Evolutionary conservation across 2,113 vertebrate species (phyloP), one percentile per base, ranked within the genome.

Genomic region (Heliornis fulica): DNA sequence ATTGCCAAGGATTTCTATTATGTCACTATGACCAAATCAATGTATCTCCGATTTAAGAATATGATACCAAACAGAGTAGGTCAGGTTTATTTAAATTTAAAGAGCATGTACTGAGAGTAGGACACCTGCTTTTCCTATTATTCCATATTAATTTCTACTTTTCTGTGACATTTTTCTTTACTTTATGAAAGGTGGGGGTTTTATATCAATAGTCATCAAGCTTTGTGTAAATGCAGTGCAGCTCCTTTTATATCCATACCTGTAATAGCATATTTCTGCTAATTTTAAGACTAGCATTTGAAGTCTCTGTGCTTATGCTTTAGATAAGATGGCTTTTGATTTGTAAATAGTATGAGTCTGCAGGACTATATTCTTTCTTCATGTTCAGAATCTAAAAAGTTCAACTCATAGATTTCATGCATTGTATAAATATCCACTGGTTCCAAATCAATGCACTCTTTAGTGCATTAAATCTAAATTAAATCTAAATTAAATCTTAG

Each of bases 401-500:
- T 91, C 31, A 82, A 51, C 34, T 81, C 50, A 45, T 14, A 85
- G 71, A 66, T 72, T 36, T 70, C 34, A 68, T 57, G 56, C 78
- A 66, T 29, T n/a, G 11, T 71, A 71, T 43, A 82, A 95, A 92
- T 13, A 84, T 15, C 36, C 25, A 46, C 74, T 82, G 56, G 31
- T 84, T 94, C 65, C 20, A 74, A 93, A 87, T 64, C 43, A 89
- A 38, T 40, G 19, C 9, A 32, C 15, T 17, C n/a, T 75, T 84
- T 48, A 70, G 46, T 34, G n/a, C n/a, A n/a, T n/a, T n/a, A 94
- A 94, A 94, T 81, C 86, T 94, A 93, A 92, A 89, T 92, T 63
- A 94, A 94, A 94, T 81, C 86, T 94, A 93, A 92, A 89, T 92
- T 63, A 95, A 96, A 94, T 96, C 81, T 91, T 72, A 57, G 59